Evolutionary conservation across 2,797 vertebrate species (phyloP), one percentile per base, ranked within the genome.

Genomic region (Pipistrellus nathusii): DNA sequence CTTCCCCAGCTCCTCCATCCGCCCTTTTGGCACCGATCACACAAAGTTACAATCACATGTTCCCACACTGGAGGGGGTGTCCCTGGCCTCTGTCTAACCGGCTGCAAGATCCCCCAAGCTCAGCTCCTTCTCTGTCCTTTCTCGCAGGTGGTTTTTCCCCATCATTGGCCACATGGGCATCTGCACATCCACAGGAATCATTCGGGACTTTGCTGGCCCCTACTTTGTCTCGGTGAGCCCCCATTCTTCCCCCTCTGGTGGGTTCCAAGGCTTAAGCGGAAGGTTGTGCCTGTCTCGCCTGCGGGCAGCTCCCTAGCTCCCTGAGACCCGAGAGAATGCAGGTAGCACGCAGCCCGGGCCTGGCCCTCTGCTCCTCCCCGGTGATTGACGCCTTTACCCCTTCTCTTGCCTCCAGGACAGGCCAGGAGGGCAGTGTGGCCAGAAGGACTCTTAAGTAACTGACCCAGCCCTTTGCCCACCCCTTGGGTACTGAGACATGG

Each of bases 141-240:
- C 75, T 87, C n/a, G 48, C 96, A 99, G 99, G 96, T 99, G 99
- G 99, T 98, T 99, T 85, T 98, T 99, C 85, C 99, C 99, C 0
- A 99, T 99, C 96, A 99, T 99, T 0, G 99, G 99, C 88, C 99
- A 99, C 98, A 99, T 99, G 99, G 99, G 99, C 0, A 99, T 99
- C 94, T 99, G 99, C 97, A 99, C 99, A 0, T 99, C 99, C 6
- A 95, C 98, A 0, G 99, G 99, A 87, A 97, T 99, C 97, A 99
- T 99, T 82, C 97, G 99, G 66, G 99, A 99, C 96, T 99, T 99
- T 2, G 99, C 99, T 0, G 99, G 99, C 83, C 99, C 99, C 0
- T 99, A 99, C 95, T 99, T 99, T 59, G 99, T 99, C 80, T 99
- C 99, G 6, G 99, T 99, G 94, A 99, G 99, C 98, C 78, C 80